Percentiles rank a stretch among this genome's conserved stretches.
Evolutionary conservation across 2,888 invertebrate genomes (phyloP).

Genomic region (Gastracanthus pulcherrimus): DNA sequence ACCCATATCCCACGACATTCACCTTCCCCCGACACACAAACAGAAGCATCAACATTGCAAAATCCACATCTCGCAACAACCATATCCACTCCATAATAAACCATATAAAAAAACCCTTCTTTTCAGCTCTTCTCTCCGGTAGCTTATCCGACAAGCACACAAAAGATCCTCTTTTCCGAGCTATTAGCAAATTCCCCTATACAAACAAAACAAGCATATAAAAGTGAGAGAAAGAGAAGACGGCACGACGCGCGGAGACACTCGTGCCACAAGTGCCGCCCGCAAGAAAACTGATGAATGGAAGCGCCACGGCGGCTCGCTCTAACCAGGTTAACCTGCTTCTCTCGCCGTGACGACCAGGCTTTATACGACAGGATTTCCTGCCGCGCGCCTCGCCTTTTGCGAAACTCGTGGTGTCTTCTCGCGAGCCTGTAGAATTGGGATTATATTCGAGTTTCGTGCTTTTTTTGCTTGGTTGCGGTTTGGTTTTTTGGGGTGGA

Average conservation of each 20-base stretch:
- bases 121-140: not conserved
- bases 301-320: not conserved
- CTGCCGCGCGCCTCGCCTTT: not conserved
- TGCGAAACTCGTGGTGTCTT: not conserved
- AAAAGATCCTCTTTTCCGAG: conserved; percentile 2
- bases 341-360: not conserved
- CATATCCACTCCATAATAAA: not conserved
- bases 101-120: not conserved
- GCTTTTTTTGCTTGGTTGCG: no score
- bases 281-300: conserved; percentile 24
- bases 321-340: conserved; percentile 35
- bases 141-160: not conserved
- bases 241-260: not conserved
- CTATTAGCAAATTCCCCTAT: conserved; percentile 19
- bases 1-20: no score
- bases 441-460: not conserved
- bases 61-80: not conserved
- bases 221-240: not conserved
- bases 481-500: not conserved
- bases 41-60: not conserved
- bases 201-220: not conserved
- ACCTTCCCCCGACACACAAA: not conserved
- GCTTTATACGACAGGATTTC: conserved; percentile 41
- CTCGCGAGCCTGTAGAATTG: not conserved
- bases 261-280: not conserved